These are phyloP conservation scores for Cydia amplana DNA, from an alignment of 1,140 invertebrate genomes.

Conservation along the genomic window DNA sequence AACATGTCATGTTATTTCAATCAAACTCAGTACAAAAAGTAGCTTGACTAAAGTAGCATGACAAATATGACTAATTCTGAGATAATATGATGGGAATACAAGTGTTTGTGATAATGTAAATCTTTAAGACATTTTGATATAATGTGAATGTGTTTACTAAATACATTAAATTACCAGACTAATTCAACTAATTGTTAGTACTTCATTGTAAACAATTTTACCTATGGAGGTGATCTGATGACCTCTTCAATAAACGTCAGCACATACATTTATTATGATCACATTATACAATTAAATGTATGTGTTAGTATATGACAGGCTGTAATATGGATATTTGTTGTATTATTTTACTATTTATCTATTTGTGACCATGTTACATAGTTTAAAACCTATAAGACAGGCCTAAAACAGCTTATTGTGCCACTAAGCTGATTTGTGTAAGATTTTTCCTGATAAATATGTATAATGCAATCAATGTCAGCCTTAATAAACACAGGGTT, in stretches of 20 bases:
- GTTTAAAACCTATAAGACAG: not conserved
- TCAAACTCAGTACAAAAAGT: no score
- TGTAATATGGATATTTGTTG: not conserved
- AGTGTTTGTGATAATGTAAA: no score
- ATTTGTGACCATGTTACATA: not conserved
- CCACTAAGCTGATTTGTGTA: not conserved
- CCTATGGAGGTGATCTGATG: conserved; percentile 2
- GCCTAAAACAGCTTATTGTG: not conserved
- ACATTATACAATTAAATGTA: not conserved
- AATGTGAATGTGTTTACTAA: not conserved
- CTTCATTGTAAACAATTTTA: not conserved
- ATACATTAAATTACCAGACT: not conserved
- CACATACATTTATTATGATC: no score
- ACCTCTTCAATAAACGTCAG: conserved; percentile 17
- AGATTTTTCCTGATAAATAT: not conserved
- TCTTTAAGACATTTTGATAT: no score
- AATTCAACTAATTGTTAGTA: not conserved
- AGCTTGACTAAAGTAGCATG: no score
- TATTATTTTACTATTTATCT: not conserved
- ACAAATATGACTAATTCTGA: no score
- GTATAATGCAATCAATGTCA: not conserved
- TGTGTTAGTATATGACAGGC: not conserved
- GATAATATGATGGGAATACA: no score
- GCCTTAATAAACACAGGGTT: not conserved
- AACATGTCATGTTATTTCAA: no score